Evolutionary conservation across 2,113 vertebrate species (phyloP).

Genomic region (Orycteropus afer): DNA sequence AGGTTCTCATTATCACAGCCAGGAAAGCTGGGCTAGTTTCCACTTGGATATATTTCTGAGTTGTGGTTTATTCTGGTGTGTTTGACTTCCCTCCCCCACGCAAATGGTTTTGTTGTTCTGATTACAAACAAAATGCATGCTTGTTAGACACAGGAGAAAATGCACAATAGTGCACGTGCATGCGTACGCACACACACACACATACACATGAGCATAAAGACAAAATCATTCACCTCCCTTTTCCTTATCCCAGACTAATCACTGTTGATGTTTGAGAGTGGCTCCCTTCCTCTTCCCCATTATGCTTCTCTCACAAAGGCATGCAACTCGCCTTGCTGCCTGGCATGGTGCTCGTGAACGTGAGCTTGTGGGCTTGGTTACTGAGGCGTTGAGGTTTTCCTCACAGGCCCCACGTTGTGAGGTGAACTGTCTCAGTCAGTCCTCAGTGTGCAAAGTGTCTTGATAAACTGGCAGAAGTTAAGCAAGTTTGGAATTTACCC

Average conservation of each 20-base stretch:
- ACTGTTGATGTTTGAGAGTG: background rate
- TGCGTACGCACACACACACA: background rate
- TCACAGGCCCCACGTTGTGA: background rate
- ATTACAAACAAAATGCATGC: background rate
- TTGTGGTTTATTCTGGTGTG: background rate
- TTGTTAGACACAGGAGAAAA: constrained; percentile 1
- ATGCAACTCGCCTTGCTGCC: background rate
- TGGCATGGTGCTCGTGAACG: background rate
- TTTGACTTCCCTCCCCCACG: background rate
- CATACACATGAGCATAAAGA: background rate
- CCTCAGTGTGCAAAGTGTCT: background rate
- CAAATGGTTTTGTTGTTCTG: background rate
- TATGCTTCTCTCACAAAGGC: background rate
- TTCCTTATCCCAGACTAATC: background rate
- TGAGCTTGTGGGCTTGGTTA: background rate
- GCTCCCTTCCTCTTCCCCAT: background rate
- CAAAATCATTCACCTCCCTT: background rate
- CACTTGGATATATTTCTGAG: background rate
- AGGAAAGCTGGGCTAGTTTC: background rate
- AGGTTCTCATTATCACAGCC: background rate
- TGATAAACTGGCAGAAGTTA: background rate
- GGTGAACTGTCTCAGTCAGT: background rate
- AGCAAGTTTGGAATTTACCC: background rate
- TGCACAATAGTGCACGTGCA: no score
- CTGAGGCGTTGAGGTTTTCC: background rate